phyloP scores from a whole-genome alignment of 2,113 vertebrate genomes.

The Neotoma lepida region DNA sequence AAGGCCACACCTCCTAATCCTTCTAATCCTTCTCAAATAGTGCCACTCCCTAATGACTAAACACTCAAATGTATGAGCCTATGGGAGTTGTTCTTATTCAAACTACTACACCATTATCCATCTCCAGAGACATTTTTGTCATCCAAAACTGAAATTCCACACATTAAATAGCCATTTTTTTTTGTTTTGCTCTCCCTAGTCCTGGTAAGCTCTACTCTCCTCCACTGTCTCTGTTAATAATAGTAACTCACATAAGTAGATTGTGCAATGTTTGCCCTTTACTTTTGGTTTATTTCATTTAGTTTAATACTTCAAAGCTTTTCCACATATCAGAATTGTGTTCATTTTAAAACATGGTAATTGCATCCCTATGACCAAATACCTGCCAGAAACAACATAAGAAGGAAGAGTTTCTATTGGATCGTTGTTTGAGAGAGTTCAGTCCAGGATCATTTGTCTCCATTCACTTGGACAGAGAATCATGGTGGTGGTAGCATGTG shows the following conservation, averaged over 20 bases:
- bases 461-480: neutral
- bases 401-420: neutral
- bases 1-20: neutral
- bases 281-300: neutral
- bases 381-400: neutral
- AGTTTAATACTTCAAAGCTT: neutral
- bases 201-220: neutral
- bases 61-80: neutral
- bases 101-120: neutral
- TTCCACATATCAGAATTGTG: neutral
- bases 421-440: neutral
- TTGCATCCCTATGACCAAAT: neutral
- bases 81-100: neutral
- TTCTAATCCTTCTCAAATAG: neutral
- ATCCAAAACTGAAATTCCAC: neutral
- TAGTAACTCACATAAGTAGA: neutral
- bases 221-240: neutral
- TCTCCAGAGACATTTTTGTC: neutral
- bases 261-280: neutral
- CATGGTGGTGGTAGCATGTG: neutral
- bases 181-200: neutral
- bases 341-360: neutral
- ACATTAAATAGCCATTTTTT: neutral
- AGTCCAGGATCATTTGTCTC: neutral
- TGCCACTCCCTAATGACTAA: neutral